Base-by-base conservation (phyloP, 1,140 invertebrate species). In the Calephelis nemesis region DNA sequence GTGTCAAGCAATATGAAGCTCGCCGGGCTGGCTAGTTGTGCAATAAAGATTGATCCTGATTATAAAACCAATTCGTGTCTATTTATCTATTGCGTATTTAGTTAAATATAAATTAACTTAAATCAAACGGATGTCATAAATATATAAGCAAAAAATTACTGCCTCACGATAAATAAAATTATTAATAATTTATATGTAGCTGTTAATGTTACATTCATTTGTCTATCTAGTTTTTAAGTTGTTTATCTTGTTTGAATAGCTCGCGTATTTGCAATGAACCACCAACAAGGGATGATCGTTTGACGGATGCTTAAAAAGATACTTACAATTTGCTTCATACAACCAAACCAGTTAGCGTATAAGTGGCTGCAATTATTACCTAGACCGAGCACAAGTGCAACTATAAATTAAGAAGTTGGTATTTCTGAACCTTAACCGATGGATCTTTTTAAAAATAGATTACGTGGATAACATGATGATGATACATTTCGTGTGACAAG, bases 161-260 rank as follows among this genome's bases (percentile, higher is more conserved):
- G 8, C 42, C 8, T 7, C 42, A 45, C 42, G 6, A 45, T 30
- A 30, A 45, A 7, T 7, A 45, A 45, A 45, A 45, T 45, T 9
- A 9, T 45, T 45, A 45, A 45, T 83, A 85, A 86, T 86, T 86
- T 83, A 79, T 82, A 70, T 71, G 78, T 76, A 79, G 78, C 78
- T 83, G 76, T 75, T 74, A 71, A 77, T 69, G 74, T 68, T 76
- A 78, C 77, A 86, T 89, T 82, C 84, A 79, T 75, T 85, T 77
- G 77, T 65, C 64, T 78, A 81, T 72, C 74, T 62, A 71, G 70
- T 78, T 81, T 81, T 81, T 74, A 52, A 47, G 47, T 63, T 72
- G 71, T 52, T 45, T 67, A 19, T 74, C 75, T 71, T 48, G 72
- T 60, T 54, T 48, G 19, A 47, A 74, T 72, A 72, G 74, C 70